Conservation (phyloP, 2,888 invertebrate species). For the Pilophorus perplexus region DNA sequence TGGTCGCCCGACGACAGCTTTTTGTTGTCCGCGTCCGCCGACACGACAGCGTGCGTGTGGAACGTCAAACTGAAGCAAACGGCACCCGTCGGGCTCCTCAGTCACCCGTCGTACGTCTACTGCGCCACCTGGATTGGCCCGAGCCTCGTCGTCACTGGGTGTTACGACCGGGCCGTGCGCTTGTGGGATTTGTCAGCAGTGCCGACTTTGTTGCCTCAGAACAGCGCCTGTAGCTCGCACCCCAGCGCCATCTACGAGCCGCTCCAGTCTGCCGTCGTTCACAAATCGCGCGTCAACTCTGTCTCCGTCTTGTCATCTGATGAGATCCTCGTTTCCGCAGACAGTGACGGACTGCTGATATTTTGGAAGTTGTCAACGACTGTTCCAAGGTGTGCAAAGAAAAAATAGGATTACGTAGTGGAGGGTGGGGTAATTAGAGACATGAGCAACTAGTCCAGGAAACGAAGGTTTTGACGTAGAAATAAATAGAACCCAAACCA, state of each 20-base stretch:
- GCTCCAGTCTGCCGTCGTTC: conserved; percentile 17
- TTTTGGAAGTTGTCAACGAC: conserved; percentile 41
- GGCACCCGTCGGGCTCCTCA: conserved; percentile 57
- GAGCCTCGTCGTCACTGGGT: conserved; percentile 59
- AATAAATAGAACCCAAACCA: no score
- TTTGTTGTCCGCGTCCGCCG: conserved; percentile 65
- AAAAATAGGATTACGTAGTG: no score
- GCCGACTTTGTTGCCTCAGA: conserved; percentile 2
- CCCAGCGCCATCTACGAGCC: not conserved
- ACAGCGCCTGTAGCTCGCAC: not conserved
- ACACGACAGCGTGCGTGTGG: conserved; percentile 65
- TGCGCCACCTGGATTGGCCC: conserved; percentile 59
- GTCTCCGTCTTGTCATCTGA: conserved; percentile 20
- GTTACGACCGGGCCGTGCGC: conserved; percentile 64
- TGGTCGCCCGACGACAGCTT: conserved; percentile 60
- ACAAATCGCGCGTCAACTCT: conserved; percentile 38
- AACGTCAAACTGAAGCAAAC: conserved; percentile 52
- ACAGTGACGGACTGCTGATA: conserved; percentile 40
- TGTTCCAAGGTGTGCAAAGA: not conserved
- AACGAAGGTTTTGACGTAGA: no score
- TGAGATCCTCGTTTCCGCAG: conserved; percentile 43
- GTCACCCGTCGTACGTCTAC: conserved; percentile 70
- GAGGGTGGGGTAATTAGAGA: no score
- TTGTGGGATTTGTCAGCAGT: conserved; percentile 56
- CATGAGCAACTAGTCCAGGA: no score